A percentile compares a stretch with the other conserved stretches of the same genome.
phyloP scores from a whole-genome alignment of 2,888 invertebrate species.

The Charanyca ferruginea region DNA sequence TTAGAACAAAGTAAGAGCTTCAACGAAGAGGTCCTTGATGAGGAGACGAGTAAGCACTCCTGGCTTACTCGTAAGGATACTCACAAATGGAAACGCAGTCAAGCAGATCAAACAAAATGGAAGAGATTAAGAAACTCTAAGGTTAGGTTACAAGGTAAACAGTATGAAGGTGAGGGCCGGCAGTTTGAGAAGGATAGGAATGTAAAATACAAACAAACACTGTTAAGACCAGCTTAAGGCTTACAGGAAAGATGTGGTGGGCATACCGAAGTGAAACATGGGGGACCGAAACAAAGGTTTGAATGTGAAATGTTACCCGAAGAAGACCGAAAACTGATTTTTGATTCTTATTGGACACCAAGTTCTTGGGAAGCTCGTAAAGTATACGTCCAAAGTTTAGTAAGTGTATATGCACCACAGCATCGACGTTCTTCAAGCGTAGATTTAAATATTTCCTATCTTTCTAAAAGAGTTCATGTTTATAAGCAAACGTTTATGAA shows the following conservation, averaged over 20 bases:
- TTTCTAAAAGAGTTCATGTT: constrained; percentile 36
- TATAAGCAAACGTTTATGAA: constrained; percentile 44
- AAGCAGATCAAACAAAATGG: constrained; percentile 32
- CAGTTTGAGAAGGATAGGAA: constrained; percentile 34
- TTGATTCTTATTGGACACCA: constrained; percentile 4
- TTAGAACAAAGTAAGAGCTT: constrained; percentile 27
- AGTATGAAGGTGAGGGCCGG: constrained; percentile 31
- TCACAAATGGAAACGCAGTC: constrained; percentile 34
- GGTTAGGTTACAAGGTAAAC: constrained; percentile 38
- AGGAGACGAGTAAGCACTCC: constrained; percentile 30
- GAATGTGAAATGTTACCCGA: constrained; percentile 17
- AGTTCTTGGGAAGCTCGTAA: constrained; percentile 12
- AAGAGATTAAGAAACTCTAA: constrained; percentile 33
- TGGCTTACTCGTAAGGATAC: constrained; percentile 28
- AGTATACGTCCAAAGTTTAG: constrained; percentile 7
- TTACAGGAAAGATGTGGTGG: constrained; percentile 36
- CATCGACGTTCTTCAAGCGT: constrained; percentile 10
- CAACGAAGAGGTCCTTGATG: constrained; percentile 25
- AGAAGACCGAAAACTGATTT: constrained; percentile 11
- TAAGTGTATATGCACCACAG: constrained; percentile 3
- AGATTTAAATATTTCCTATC: constrained; percentile 27
- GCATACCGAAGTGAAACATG: constrained; percentile 17
- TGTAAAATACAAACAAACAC: constrained; percentile 36
- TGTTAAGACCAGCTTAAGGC: constrained; percentile 32
- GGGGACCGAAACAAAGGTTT: constrained; percentile 14